Base-by-base conservation (phyloP, 2,797 vertebrate genomes). In the Urophycis tenuis region DNA sequence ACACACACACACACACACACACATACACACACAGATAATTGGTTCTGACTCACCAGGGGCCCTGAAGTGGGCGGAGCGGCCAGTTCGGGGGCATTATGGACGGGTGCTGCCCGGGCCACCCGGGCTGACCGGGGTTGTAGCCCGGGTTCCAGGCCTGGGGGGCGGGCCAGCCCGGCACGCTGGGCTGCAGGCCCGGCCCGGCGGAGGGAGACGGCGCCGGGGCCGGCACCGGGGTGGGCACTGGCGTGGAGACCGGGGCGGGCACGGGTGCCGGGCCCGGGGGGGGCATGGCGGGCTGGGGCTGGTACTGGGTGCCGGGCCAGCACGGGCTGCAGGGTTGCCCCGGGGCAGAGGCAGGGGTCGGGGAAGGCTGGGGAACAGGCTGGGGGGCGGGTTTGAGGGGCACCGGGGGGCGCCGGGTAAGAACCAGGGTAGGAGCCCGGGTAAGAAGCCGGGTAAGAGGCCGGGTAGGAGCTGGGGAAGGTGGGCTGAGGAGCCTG, bases 51-150 rank as follows among this genome's bases (percentile, higher is more conserved):
- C 83, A 94, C 93, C 5, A 94, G 83, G 34, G 92, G 91, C 75
- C 89, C 91, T 73, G 91, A 89, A 41, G 90, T 89, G 31, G 91
- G 89, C 22, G 89, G 6, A 88, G 76, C 30, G 86, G 87, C 93
- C 93, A 94, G 31, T 85, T 84, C 36, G 83, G 82, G 35, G 87
- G 83, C 36, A 85, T 45, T 2, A 84, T 17, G 4, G 81, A 10
- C 5, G 92, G 90, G 35, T 70, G 84, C 85, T 93, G 94, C 41
- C 90, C 90, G 0, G 93, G 93, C 93, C 93, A 94, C 15, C 92
- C 92, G 0, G 94, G 86, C 80, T 94, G 93, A 39, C 92, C 93
- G 0, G 93, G 92, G 85, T 93, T 91, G 79, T 90, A 91, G 22
- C 9, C 60, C n/a, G 60, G 60, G 60, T 87, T 81, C 93, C 92